Conservation (phyloP, 2,888 invertebrate genomes). For the Thalpophila matura region DNA sequence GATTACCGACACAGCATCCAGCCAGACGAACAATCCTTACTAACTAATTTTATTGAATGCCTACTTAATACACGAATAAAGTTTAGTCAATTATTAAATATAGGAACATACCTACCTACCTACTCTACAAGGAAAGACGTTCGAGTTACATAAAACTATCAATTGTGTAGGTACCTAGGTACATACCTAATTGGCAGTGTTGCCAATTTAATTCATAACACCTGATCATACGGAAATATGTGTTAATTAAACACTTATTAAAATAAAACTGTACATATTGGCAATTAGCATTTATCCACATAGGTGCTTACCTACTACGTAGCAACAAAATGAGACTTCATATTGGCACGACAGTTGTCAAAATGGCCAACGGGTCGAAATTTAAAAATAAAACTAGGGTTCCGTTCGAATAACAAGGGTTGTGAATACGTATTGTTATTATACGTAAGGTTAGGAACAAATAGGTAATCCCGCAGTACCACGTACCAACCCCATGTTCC, state of each 20-base stretch:
- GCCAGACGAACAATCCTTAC: not conserved
- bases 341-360: slow-evolving; percentile 13
- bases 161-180: too few species aligned
- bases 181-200: slow-evolving; percentile 23
- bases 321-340: slow-evolving; percentile 24
- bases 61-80: not conserved
- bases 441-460: slow-evolving; percentile 67
- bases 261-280: slow-evolving; percentile 11
- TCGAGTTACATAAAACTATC: slow-evolving; percentile 22
- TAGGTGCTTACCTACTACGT: too few species aligned
- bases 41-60: not conserved
- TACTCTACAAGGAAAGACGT: slow-evolving; percentile 8
- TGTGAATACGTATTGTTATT: slow-evolving; percentile 63
- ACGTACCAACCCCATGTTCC: slow-evolving; percentile 73
- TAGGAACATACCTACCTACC: not conserved
- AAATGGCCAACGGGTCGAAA: slow-evolving; percentile 36
- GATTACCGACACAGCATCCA: not conserved
- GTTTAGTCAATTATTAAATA: not conserved
- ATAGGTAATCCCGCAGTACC: slow-evolving; percentile 70
- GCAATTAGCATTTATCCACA: slow-evolving; percentile 25
- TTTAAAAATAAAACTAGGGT: slow-evolving; percentile 46
- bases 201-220: slow-evolving; percentile 44
- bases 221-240: slow-evolving; percentile 41
- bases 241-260: slow-evolving; percentile 21
- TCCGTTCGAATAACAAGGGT: slow-evolving; percentile 54